Base-by-base conservation (phyloP, 2,888 invertebrate species). In the Aromia moschata region DNA sequence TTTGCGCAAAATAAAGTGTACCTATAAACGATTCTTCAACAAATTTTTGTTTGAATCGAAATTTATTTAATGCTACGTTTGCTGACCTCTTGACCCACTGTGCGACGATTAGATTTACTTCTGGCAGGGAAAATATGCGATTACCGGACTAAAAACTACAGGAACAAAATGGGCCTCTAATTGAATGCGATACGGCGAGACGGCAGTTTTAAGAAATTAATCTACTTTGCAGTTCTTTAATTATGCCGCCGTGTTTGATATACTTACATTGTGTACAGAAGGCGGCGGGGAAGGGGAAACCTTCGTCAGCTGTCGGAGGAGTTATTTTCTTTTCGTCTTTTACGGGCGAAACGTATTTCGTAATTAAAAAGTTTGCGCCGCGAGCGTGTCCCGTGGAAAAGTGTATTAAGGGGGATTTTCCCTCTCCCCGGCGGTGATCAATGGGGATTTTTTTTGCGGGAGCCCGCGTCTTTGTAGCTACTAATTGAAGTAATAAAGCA, bases 301-400 rank as follows among this genome's bases (percentile, higher is more conserved):
- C 40, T 40, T 17, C 40, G 17, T 17, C 20, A 20, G 43, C 43
- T 43, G 18, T 43, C 9, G 4, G 14, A 25, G 9, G 20, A 20
- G 25, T 43, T 43, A 43, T 43, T 43, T 43, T 43, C 18, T 11
- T 43, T 43, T n/a, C 14, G 17, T 25, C 11, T 43, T 43, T 14
- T 9, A n/a, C 4, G 25, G 18, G 20, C 20, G 20, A 18, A 25
- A 20, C 14, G 43, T 43, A 43, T 43, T 43, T 43, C 20, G 14
- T 25, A 43, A 43, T 43, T 25, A 43, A 43, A 40, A 43, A 43
- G 25, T 43, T 43, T 20, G 43, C n/a, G n/a, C 33, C 3, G 25
- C n/a, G n/a, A 11, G 7, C 33, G 33, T 7, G 33, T 33, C 3
- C 2, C 25, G 11, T 11, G 7, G 33, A 33, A 10, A 10, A 33